These are phyloP conservation scores for Chorisops tibialis DNA, from an alignment of 2,888 invertebrate species.

Conservation along the genomic window DNA sequence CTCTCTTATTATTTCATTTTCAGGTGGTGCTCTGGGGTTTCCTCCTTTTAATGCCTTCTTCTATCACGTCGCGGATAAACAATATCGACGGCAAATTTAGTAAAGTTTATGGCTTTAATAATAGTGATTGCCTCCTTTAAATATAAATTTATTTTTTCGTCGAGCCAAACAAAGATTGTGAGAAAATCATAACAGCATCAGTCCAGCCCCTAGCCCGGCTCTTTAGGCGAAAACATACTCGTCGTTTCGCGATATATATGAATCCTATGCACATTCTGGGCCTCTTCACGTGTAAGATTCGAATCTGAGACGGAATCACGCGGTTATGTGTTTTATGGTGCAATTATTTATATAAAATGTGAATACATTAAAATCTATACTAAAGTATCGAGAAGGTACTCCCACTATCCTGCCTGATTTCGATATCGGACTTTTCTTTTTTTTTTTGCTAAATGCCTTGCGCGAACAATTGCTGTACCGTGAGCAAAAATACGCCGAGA, in stretches of 20 bases:
- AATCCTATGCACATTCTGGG: constrained; percentile 6
- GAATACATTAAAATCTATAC: constrained; percentile 29
- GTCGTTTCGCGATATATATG: not conserved
- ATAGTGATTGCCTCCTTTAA: constrained; percentile 35
- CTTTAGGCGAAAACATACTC: constrained; percentile 3
- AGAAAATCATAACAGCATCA: constrained; percentile 33
- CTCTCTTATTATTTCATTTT: constrained; percentile 4
- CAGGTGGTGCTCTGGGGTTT: constrained; percentile 28
- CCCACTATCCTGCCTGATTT: constrained; percentile 25
- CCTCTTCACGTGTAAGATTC: constrained; percentile 1
- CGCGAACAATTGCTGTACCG: constrained; percentile 27
- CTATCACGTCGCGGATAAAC: constrained; percentile 22
- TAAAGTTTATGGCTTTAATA: constrained; percentile 33
- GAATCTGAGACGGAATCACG: constrained; percentile 29
- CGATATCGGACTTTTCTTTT: not conserved
- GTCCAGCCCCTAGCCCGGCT: constrained; percentile 16
- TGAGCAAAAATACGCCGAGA: constrained; percentile 10
- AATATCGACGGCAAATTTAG: constrained; percentile 33
- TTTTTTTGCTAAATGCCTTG: constrained; percentile 15
- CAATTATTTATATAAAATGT: constrained; percentile 33
- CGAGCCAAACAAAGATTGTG: constrained; percentile 29
- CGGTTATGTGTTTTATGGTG: constrained; percentile 34
- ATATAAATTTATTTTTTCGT: constrained; percentile 33
- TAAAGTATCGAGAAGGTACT: constrained; percentile 21
- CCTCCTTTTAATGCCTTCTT: constrained; percentile 29